These are phyloP conservation scores for Chlamydotis undulata DNA, from an alignment of 2,113 vertebrate genomes.

Conservation along the genomic window DNA sequence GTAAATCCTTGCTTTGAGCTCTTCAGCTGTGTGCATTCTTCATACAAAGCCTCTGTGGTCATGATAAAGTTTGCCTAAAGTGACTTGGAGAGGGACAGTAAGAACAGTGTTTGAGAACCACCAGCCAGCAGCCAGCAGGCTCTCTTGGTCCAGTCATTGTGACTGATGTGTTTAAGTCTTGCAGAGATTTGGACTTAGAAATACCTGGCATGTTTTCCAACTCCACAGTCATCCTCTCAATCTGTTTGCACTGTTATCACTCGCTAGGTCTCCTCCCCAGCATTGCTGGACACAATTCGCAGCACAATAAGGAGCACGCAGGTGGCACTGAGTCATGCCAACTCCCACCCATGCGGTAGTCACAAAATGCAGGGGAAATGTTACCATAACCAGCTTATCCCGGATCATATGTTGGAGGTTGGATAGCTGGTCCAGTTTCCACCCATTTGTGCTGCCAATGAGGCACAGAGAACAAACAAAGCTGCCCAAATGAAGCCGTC, in stretches of 20 bases:
- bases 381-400: not conserved
- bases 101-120: not conserved
- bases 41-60: not conserved
- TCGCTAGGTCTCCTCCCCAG: not conserved
- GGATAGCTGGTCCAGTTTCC: not conserved
- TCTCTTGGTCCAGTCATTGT: not conserved
- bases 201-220: not conserved
- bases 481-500: slow-evolving; percentile 48
- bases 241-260: not conserved
- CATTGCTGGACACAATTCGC: not conserved
- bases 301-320: not conserved
- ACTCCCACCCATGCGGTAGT: not conserved
- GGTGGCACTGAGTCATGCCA: not conserved
- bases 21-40: not conserved
- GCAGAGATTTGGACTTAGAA: not conserved
- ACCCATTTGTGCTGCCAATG: not conserved
- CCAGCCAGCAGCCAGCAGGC: not conserved
- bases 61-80: not conserved
- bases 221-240: not conserved
- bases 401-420: not conserved
- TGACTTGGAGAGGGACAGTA: not conserved
- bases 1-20: not conserved
- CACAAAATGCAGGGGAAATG: not conserved
- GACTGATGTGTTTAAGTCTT: not conserved
- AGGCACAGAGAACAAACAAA: not conserved